Evolutionary conservation across 2,113 vertebrate genomes (phyloP).

Genomic region (Chaenocephalus aceratus): DNA sequence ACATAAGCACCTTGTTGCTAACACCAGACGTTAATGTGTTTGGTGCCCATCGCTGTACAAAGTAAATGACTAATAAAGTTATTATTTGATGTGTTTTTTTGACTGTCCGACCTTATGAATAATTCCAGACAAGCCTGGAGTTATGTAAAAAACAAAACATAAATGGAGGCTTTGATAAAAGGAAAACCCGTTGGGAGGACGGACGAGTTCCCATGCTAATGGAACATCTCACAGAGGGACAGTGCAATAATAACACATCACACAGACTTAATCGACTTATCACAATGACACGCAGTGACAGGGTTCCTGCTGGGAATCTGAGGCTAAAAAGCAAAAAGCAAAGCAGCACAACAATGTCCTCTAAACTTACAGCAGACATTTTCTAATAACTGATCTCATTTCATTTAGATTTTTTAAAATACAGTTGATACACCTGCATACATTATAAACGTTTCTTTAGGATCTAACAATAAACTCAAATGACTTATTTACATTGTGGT

Average conservation of each 20-base stretch:
- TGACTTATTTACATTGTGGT: too few species aligned
- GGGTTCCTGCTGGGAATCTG: constrained; percentile 38
- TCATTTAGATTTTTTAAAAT: too few species aligned
- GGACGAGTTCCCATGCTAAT: constrained; percentile 51
- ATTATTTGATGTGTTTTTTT: constrained; percentile 15
- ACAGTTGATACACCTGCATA: too few species aligned
- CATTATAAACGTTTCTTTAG: too few species aligned
- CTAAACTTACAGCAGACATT: background rate
- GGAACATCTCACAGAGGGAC: constrained; percentile 62
- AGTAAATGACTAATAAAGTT: constrained; percentile 44
- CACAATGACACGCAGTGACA: constrained; percentile 57
- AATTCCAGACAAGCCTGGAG: constrained; percentile 41
- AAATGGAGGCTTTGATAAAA: constrained; percentile 56
- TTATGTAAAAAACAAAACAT: constrained; percentile 43
- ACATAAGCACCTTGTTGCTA: constrained; percentile 14
- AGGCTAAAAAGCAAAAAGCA: constrained; percentile 28
- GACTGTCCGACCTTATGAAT: constrained; percentile 25
- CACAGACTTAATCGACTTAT: constrained; percentile 62
- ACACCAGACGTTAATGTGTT: constrained; percentile 34
- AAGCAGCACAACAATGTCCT: constrained; percentile 28
- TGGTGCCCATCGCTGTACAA: constrained; percentile 26
- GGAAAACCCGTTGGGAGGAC: constrained; percentile 48
- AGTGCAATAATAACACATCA: constrained; percentile 64
- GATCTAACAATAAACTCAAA: too few species aligned
- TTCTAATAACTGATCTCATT: background rate